phyloP scores from a whole-genome alignment of 2,797 vertebrate species.

The Molothrus ater region DNA sequence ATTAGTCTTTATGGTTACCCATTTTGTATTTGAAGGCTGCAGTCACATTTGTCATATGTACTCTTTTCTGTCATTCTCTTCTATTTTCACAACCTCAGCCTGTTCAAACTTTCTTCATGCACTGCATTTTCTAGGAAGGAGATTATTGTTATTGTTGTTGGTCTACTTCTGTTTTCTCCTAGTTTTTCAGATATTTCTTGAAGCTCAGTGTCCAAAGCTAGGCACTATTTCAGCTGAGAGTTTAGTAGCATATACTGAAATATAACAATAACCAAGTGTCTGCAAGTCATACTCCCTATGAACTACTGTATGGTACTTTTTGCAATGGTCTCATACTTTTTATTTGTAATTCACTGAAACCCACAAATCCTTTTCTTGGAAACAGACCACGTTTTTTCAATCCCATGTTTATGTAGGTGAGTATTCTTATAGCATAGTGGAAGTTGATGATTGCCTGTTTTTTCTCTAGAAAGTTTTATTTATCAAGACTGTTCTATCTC shows the following conservation, averaged over 20 bases:
- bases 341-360: background rate
- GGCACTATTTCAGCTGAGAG: background rate
- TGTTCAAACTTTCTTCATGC: background rate
- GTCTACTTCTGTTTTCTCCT: background rate
- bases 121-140: background rate
- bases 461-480: background rate
- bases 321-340: background rate
- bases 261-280: background rate
- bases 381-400: background rate
- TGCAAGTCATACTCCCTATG: background rate
- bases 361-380: background rate
- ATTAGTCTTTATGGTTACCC: background rate
- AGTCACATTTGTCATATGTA: background rate
- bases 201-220: background rate
- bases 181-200: background rate
- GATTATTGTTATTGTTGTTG: background rate
- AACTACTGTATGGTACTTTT: background rate
- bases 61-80: background rate
- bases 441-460: fast-evolving
- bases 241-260: background rate
- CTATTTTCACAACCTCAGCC: background rate
- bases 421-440: background rate
- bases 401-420: background rate
- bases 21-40: background rate
- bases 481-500: background rate